Percentiles rank a stretch among this genome's conserved stretches.
phyloP scores from a whole-genome alignment of 2,797 vertebrate genomes.

The Merluccius polli region DNA sequence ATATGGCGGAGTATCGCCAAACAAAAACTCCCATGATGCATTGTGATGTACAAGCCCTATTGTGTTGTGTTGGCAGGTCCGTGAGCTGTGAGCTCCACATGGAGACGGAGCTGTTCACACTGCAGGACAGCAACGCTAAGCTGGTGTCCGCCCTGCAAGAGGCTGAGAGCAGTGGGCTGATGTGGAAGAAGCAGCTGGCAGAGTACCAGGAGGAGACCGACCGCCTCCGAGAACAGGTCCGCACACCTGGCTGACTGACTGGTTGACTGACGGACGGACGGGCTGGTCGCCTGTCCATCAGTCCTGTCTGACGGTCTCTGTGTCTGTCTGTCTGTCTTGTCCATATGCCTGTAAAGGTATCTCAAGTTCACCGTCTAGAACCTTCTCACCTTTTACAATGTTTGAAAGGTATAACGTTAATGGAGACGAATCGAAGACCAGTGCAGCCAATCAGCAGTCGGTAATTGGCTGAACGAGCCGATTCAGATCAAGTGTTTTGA shows the following conservation, averaged over 20 bases:
- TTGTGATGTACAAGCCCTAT: too few species aligned
- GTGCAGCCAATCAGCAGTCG: background rate
- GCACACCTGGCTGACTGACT: background rate
- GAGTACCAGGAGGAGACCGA: slow-evolving; percentile 91
- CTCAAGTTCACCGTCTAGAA: too few species aligned
- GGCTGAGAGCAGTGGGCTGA: slow-evolving; percentile 84
- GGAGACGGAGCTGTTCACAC: slow-evolving; percentile 90
- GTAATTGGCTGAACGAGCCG: background rate
- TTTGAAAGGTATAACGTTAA: too few species aligned
- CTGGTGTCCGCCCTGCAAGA: slow-evolving; percentile 87
- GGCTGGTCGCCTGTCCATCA: too few species aligned
- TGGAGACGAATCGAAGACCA: background rate
- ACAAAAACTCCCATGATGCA: too few species aligned
- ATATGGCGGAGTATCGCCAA: too few species aligned
- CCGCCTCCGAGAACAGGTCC: slow-evolving; percentile 81
- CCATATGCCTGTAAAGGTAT: background rate
- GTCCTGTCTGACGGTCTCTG: too few species aligned
- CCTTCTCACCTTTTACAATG: too few species aligned
- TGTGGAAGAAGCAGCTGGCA: slow-evolving; percentile 91
- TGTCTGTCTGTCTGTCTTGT: background rate
- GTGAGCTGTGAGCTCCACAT: slow-evolving; percentile 82
- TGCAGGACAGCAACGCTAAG: slow-evolving; percentile 91
- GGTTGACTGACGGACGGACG: too few species aligned
- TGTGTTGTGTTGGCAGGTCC: background rate
- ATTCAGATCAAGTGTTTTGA: background rate